Evolutionary conservation across 1,140 invertebrate species (phyloP), one percentile per base, ranked within the genome.

Genomic region (Ceratosolen solmsi): DNA sequence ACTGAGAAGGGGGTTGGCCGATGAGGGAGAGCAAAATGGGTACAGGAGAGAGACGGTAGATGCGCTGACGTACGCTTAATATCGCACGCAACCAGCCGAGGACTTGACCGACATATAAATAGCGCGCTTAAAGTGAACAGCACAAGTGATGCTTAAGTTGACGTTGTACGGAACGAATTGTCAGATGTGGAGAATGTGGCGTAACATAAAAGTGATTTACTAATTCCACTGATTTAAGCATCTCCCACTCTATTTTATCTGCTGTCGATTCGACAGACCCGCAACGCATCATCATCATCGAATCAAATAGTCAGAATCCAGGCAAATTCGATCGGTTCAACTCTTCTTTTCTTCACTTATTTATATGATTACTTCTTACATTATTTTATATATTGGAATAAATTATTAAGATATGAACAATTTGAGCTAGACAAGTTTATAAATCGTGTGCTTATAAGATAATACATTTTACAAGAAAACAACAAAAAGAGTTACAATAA

Each of bases 91-190:
- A 84, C 77, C 81, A 49, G 27, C 36, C 73, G 88, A 86, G 82
- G 85, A 86, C 84, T 88, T 86, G 88, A 88, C 87, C 84, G 86
- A 85, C 86, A 80, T 89, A 89, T 89, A 89, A 89, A 89, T 89
- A 89, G 89, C 89, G 86, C 86, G 83, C 87, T 87, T 86, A 87
- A 87, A 89, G 87, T 86, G 77, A 75, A 85, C 84, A 82, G 38
- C 84, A 84, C 81, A 83, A 86, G 85, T 30, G 56, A 60, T 76
- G 38, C 11, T 71, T 71, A 1, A 4, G 8, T 17, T 30, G 9
- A 71, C 7, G 25, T 9, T 20, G 2, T n/a, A n/a, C 33, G 30
- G 17, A 36, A 65, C 33, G 30, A 30, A 13, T 13, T n/a, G n/a
- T 46, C 41, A 13, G 17, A 54, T 3, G 51, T 15, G n/a, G n/a